Base-by-base conservation (phyloP, 2,113 vertebrate genomes). In the Podilymbus podiceps region DNA sequence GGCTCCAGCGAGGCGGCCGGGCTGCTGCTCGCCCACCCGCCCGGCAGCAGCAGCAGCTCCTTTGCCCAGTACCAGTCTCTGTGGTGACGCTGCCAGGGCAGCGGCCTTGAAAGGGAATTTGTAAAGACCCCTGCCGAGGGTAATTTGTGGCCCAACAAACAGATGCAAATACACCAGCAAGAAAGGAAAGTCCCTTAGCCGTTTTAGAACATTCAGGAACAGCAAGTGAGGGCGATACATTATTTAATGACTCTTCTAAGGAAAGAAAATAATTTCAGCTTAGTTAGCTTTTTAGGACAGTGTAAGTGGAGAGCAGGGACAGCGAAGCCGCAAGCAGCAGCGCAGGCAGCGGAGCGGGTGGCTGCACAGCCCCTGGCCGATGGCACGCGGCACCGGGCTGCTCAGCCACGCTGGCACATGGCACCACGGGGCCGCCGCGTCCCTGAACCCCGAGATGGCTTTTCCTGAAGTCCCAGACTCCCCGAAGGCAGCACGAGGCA, bases 241-340 rank as follows among this genome's bases (percentile, higher is more conserved):
- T 97, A 96, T 97, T 96, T 89, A 97, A 88, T 76, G 79, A 83
- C 42, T 92, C 49, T 73, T 77, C 83, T 30, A 62, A 78, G 88
- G 88, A 73, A 75, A 49, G 66, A 53, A 93, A 87, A 95, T 88
- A 10, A 68, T 97, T 97, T 92, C 95, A 96, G 94, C 95, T 97
- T 44, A 93, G 91, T 83, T 95, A 78, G 96, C 90, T 96, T 96
- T 94, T 72, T 90, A 92, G 93, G 96, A 62, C 91, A 94, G 15
- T 1, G 2, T 47, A 35, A 73, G 82, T 5, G 20, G 78, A 35
- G 31, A 58, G 64, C 52, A 13, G 85, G 73, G 66, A 79, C 49
- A 40, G 38, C 35, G 4, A 71, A n/a, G 85, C 81, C 12, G 23
- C 24, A 5, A 38, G 83, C 47, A n/a, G 90, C 77, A 12, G 69